Percentiles rank a stretch among this genome's conserved stretches.
These are phyloP conservation scores for Luperina testacea DNA, from an alignment of 2,888 invertebrate species.

Conservation along the genomic window DNA sequence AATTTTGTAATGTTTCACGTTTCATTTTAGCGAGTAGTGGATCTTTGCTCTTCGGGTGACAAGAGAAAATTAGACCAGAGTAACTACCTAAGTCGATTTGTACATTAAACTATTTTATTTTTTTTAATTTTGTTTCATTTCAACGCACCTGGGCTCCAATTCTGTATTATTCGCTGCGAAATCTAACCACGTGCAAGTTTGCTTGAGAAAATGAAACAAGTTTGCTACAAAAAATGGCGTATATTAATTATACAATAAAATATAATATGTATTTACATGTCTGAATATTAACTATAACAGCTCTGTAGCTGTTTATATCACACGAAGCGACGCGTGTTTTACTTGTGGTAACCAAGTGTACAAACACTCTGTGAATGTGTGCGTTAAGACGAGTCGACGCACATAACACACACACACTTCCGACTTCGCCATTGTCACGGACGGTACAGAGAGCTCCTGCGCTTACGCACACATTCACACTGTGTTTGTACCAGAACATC, in stretches of 20 bases:
- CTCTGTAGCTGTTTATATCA: neutral
- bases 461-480: no score
- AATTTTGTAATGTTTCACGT: neutral
- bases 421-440: no score
- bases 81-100: neutral
- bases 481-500: neutral
- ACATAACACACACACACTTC: no score
- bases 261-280: conserved; percentile 15
- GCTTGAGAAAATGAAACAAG: conserved; percentile 18
- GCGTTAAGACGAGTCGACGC: no score
- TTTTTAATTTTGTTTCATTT: conserved; percentile 3
- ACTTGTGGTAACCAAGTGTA: neutral
- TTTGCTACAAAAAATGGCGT: conserved; percentile 24
- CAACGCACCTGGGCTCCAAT: neutral
- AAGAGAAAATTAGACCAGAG: neutral
- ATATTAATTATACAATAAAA: conserved; percentile 7
- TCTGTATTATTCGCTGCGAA: neutral
- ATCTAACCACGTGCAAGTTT: neutral
- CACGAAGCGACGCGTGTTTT: neutral
- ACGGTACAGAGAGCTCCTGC: no score
- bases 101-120: neutral
- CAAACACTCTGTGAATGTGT: no score
- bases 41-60: neutral
- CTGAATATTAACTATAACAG: neutral
- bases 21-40: neutral